Percentiles rank a stretch among this genome's conserved stretches.
Evolutionary conservation across 2,888 invertebrate species (phyloP).

Genomic region (Athalia circularis): DNA sequence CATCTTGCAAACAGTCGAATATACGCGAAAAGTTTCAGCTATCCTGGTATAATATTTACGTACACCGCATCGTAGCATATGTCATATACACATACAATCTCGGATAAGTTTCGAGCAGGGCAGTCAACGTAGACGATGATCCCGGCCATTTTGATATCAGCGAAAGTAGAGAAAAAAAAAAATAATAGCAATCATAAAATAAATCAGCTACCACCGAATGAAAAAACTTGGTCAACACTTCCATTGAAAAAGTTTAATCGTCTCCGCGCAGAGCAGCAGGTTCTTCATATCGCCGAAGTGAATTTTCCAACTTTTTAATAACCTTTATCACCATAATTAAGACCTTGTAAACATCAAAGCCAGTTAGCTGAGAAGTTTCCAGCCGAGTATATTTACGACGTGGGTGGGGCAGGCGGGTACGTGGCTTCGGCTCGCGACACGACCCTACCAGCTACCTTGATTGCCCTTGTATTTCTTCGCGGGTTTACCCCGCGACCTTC

Average conservation of each 20-base stretch:
- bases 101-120: background rate
- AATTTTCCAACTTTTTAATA: slow-evolving; percentile 40
- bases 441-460: background rate
- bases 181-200: background rate
- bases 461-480: slow-evolving; percentile 4
- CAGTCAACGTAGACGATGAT: background rate
- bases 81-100: background rate
- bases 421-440: background rate
- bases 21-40: background rate
- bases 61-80: background rate
- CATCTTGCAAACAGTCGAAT: background rate
- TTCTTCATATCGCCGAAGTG: slow-evolving; percentile 29
- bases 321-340: slow-evolving; percentile 27
- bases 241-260: slow-evolving; percentile 54
- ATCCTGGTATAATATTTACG: no score
- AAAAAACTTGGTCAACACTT: slow-evolving; percentile 23
- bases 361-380: slow-evolving; percentile 19
- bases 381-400: background rate
- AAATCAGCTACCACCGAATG: background rate
- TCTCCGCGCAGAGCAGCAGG: slow-evolving; percentile 14
- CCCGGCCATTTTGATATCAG: background rate
- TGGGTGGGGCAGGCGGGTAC: background rate
- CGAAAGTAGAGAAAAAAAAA: background rate
- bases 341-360: slow-evolving; percentile 29
- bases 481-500: background rate